These are phyloP conservation scores for Sebastes cheni DNA, from an alignment of 2,797 vertebrate species.

Conservation along the genomic window DNA sequence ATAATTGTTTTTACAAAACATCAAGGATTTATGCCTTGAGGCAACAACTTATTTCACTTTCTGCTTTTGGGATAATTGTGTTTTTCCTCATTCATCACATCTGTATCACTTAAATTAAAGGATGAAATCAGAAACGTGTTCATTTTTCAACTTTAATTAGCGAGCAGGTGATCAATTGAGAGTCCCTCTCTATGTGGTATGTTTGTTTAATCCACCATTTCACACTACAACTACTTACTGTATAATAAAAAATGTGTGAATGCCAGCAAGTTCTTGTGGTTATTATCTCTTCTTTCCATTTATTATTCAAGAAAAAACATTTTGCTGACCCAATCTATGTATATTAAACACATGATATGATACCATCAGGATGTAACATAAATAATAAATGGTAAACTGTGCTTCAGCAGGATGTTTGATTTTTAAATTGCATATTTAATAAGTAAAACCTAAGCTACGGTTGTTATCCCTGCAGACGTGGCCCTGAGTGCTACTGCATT, in stretches of 20 bases:
- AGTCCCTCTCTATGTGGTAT: background rate
- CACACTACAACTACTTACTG: background rate
- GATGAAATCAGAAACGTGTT: background rate
- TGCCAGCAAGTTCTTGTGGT: background rate
- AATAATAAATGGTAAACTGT: background rate
- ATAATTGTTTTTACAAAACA: background rate
- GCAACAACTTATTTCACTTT: background rate
- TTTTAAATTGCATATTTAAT: background rate
- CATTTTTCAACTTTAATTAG: slow-evolving; percentile 2
- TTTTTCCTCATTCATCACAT: background rate
- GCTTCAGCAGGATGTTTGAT: background rate
- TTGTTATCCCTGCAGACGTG: slow-evolving; percentile 6
- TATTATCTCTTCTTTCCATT: background rate
- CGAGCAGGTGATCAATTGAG: background rate
- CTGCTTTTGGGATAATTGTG: background rate
- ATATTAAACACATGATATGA: background rate
- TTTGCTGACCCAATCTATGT: background rate
- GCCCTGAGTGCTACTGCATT: background rate
- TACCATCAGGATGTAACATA: background rate
- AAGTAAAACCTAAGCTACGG: background rate
- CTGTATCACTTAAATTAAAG: background rate
- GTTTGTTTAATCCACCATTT: background rate
- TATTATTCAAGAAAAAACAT: background rate
- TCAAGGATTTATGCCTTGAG: background rate
- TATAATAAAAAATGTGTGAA: slow-evolving; percentile 19